Conservation (phyloP, 2,113 vertebrate species). For the Zingel zingel region DNA sequence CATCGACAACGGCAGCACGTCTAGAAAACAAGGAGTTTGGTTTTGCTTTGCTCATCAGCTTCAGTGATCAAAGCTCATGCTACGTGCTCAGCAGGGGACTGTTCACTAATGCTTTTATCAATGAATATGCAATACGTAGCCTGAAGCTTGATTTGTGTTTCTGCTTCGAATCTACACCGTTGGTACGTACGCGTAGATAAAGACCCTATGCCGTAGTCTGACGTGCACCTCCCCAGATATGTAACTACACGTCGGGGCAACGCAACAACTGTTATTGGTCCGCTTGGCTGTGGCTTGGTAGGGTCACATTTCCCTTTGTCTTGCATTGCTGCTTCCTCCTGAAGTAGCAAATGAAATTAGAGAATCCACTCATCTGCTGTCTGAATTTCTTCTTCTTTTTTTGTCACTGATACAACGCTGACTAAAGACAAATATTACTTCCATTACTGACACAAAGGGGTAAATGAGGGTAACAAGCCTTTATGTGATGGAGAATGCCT, state of each 20-base stretch:
- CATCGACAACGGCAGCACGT: constrained; percentile 15
- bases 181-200: too few relatives aligned
- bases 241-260: too few relatives aligned
- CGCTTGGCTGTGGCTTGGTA: too few relatives aligned
- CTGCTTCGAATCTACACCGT: too few relatives aligned
- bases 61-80: constrained; percentile 26
- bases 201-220: too few relatives aligned
- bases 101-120: not conserved
- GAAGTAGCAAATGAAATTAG: not conserved
- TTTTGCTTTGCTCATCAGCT: constrained; percentile 19
- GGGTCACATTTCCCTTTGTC: too few relatives aligned
- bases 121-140: constrained; percentile 27
- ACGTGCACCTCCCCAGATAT: too few relatives aligned
- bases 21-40: not conserved
- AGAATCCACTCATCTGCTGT: constrained; percentile 15
- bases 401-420: not conserved
- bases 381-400: not conserved
- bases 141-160: too few relatives aligned
- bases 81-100: not conserved
- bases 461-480: constrained; percentile 34
- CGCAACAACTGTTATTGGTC: too few relatives aligned
- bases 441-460: constrained; percentile 27
- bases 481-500: constrained; percentile 37
- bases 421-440: constrained; percentile 38
- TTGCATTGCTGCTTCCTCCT: not conserved